Conservation (phyloP, 2,888 invertebrate species). For the Crioceris asparagi region DNA sequence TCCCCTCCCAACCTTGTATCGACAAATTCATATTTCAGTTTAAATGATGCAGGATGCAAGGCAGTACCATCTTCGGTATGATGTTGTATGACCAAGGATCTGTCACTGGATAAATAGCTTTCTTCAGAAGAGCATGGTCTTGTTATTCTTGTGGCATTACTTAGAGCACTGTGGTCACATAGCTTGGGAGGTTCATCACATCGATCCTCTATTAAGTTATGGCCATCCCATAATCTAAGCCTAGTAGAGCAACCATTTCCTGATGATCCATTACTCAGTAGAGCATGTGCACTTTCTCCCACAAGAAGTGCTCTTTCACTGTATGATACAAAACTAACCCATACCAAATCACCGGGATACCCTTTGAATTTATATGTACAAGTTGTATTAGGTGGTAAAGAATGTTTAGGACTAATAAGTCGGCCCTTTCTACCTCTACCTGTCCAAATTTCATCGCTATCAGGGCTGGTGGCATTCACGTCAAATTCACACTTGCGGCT, state of each 20-base stretch:
- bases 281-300: constrained; percentile 37
- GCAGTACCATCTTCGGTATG: constrained; percentile 63
- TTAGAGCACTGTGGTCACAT: constrained; percentile 70
- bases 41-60: constrained; percentile 63
- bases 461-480: constrained; percentile 61
- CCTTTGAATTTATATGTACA: constrained; percentile 81
- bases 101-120: constrained; percentile 58
- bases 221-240: constrained; percentile 65
- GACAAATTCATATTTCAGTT: constrained; percentile 70
- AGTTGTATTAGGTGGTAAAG: constrained; percentile 74
- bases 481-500: constrained; percentile 56
- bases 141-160: constrained; percentile 62
- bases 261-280: constrained; percentile 29
- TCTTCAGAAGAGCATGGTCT: constrained; percentile 70
- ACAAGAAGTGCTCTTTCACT: constrained; percentile 63
- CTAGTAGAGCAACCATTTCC: constrained; percentile 54
- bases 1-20: constrained; percentile 56
- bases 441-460: constrained; percentile 45
- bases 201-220: constrained; percentile 55
- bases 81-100: constrained; percentile 40
- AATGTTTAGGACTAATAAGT: constrained; percentile 70
- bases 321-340: constrained; percentile 81
- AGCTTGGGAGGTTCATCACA: constrained; percentile 70
- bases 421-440: constrained; percentile 58
- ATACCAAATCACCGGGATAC: constrained; percentile 65